Evolutionary conservation across 2,113 vertebrate genomes (phyloP).

Genomic region (Diadophis punctatus): DNA sequence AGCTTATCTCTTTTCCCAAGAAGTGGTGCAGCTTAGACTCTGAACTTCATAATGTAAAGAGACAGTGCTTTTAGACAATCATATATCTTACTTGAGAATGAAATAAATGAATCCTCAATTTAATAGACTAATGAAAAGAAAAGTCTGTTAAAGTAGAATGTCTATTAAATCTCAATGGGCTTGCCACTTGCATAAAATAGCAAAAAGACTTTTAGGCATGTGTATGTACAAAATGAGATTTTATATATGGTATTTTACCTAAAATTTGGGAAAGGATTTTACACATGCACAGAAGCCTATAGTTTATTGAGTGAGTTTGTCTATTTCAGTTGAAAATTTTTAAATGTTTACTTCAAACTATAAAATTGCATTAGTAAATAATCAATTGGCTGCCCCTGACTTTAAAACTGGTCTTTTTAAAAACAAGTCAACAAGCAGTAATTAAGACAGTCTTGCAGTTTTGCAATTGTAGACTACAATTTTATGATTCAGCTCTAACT

Average conservation of each 20-base stretch:
- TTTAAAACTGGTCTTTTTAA: not conserved
- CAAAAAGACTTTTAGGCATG: not conserved
- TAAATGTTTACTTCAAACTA: not conserved
- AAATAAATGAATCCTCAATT: not conserved
- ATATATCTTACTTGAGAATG: not conserved
- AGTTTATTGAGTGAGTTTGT: not conserved
- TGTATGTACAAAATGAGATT: not conserved
- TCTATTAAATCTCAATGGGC: not conserved
- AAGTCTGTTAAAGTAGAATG: not conserved
- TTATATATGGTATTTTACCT: not conserved
- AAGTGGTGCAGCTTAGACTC: not conserved
- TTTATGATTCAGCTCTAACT: not conserved
- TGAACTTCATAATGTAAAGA: not conserved
- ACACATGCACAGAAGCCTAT: not conserved
- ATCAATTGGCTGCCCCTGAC: not conserved
- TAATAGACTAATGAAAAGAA: not conserved
- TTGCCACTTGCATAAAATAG: not conserved
- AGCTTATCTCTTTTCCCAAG: not conserved
- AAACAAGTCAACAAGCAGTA: not conserved
- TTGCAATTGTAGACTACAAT: not conserved
- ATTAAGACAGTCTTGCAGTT: not conserved
- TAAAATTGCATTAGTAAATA: not conserved
- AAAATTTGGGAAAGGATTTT: not conserved
- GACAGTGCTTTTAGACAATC: not conserved
- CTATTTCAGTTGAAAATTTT: not conserved